These are phyloP conservation scores for Stictonetta naevosa DNA, from an alignment of 2,113 vertebrate species.

Conservation along the genomic window DNA sequence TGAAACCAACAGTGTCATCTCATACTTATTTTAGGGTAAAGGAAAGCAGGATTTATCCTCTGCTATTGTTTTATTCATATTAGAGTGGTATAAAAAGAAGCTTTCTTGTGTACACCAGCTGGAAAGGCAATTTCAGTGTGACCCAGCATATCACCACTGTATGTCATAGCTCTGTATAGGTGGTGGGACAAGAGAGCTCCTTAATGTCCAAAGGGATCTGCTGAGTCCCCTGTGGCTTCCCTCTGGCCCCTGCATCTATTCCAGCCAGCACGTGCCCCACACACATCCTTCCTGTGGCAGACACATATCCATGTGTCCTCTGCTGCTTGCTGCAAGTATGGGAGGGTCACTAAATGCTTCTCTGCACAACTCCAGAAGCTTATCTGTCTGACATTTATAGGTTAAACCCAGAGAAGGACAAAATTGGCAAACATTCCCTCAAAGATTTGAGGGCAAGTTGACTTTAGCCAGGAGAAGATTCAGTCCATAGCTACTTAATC, in stretches of 20 bases:
- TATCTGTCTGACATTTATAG: neutral
- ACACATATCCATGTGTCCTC: neutral
- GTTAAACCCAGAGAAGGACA: neutral
- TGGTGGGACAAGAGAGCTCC: neutral
- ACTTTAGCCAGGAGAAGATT: neutral
- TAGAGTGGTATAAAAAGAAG: neutral
- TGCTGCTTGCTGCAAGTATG: neutral
- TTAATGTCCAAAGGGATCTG: neutral
- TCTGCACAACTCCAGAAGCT: neutral
- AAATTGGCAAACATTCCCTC: neutral
- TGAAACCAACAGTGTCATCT: neutral
- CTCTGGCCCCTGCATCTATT: neutral
- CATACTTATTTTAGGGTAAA: neutral
- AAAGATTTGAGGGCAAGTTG: neutral
- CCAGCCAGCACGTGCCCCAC: neutral
- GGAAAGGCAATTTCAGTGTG: neutral
- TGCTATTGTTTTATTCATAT: neutral
- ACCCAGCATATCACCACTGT: neutral
- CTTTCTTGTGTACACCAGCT: neutral
- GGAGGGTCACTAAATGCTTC: neutral
- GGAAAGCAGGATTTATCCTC: neutral
- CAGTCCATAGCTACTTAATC: neutral
- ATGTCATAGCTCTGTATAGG: neutral
- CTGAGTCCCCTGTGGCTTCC: accelerated
- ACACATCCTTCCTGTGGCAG: neutral